phyloP scores from a whole-genome alignment of 2,113 vertebrate genomes.

The Eptesicus fuscus region DNA sequence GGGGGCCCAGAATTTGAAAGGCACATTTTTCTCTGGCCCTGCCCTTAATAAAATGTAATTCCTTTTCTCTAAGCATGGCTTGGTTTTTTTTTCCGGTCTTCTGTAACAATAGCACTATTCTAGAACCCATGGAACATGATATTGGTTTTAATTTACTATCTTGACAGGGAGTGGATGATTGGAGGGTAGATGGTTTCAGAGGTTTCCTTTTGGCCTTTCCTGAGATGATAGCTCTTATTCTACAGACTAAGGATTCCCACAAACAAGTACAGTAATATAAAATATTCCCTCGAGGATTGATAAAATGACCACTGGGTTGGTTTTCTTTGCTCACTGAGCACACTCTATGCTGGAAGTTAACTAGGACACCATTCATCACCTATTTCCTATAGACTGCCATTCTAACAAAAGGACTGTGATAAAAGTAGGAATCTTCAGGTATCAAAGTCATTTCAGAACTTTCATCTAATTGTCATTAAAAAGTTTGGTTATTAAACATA shows the following conservation, averaged over 20 bases:
- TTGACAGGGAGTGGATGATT: neutral
- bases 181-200: neutral
- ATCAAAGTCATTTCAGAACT: neutral
- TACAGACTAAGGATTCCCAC: neutral
- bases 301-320: neutral
- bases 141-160: neutral
- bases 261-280: neutral
- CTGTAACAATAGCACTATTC: neutral
- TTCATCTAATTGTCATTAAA: neutral
- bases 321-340: neutral
- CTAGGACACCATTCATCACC: neutral
- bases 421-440: neutral
- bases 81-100: too few species aligned
- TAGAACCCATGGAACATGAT: neutral
- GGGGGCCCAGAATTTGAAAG: too few species aligned
- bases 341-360: neutral
- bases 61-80: too few species aligned
- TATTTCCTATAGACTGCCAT: neutral
- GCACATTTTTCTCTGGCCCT: too few species aligned
- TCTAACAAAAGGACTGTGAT: neutral
- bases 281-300: neutral
- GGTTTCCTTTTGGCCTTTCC: neutral
- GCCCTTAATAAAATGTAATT: too few species aligned
- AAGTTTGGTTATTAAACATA: neutral
- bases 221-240: neutral